Evolutionary conservation across 2,113 vertebrate genomes (phyloP).

Genomic region (Tiliqua scincoides): DNA sequence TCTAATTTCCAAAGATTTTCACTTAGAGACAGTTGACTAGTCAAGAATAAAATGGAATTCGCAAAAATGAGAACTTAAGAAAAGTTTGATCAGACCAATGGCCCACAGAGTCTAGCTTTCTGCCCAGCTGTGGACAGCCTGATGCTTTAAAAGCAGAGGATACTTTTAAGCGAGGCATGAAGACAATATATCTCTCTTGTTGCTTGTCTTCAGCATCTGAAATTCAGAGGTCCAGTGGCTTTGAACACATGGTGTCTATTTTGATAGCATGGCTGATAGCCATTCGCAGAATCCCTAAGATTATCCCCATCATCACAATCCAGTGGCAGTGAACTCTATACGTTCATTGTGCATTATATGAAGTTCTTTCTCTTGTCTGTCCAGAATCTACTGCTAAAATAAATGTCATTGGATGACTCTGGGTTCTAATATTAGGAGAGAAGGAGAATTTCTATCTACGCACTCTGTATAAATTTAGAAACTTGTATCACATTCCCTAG

Average conservation of each 20-base stretch:
- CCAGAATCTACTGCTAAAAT: neutral
- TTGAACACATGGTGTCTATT: neutral
- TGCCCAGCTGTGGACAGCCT: neutral
- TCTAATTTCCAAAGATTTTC: conserved; percentile 6
- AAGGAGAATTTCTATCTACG: too few species aligned
- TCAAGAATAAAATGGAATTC: neutral
- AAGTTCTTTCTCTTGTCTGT: neutral
- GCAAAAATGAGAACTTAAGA: neutral
- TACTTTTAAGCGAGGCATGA: too few species aligned
- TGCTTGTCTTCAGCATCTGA: neutral
- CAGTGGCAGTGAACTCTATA: too few species aligned
- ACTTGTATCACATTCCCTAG: too few species aligned
- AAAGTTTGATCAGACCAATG: neutral
- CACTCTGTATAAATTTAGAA: too few species aligned
- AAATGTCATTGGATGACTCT: neutral
- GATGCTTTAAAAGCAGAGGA: neutral
- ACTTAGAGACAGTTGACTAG: neutral
- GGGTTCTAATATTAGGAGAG: too few species aligned
- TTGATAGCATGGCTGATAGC: neutral
- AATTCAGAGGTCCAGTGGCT: neutral
- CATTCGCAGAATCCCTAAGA: neutral
- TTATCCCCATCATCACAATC: too few species aligned
- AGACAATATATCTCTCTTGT: too few species aligned
- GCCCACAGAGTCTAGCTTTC: neutral
- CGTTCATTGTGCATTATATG: neutral